A percentile compares a stretch with the other conserved stretches of the same genome.
Conservation (phyloP, 53 echinoderm and acorn worm genomes). For the Zoroaster sp. region DNA sequence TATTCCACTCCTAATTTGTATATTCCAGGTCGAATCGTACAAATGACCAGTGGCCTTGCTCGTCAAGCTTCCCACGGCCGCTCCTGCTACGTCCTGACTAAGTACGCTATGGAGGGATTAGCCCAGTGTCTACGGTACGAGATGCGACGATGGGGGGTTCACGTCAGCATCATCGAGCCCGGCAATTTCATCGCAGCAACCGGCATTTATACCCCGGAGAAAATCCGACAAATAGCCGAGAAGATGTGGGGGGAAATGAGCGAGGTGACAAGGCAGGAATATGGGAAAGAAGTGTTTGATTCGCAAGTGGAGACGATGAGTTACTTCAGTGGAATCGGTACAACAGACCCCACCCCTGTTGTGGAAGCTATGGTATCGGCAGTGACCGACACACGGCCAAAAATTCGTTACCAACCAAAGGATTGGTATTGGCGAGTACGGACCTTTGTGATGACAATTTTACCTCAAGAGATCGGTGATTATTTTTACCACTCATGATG, state of each 20-base stretch:
- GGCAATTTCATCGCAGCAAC: constrained; percentile 93
- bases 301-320: constrained; percentile 62
- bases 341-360: constrained; percentile 58
- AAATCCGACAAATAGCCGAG: constrained; percentile 65
- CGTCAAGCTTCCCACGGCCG: constrained; percentile 67
- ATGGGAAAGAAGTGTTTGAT: constrained; percentile 58
- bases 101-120: constrained; percentile 92
- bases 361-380: constrained; percentile 69
- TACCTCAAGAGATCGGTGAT: constrained; percentile 75
- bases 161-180: constrained; percentile 82
- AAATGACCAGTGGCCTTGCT: constrained; percentile 84
- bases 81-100: constrained; percentile 81
- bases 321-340: constrained; percentile 47
- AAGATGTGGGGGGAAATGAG: constrained; percentile 78
- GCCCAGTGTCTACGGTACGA: constrained; percentile 94
- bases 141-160: constrained; percentile 70
- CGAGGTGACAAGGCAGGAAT: constrained; percentile 58
- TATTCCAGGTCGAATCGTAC: constrained; percentile 76
- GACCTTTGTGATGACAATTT: constrained; percentile 63
- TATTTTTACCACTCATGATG: background rate
- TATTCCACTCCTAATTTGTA: background rate
- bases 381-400: constrained; percentile 55
- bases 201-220: constrained; percentile 77
- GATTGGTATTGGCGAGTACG: constrained; percentile 70
- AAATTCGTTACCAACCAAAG: constrained; percentile 73